These are phyloP conservation scores for Taurulus bubalis DNA, from an alignment of 2,113 vertebrate genomes.

Conservation along the genomic window DNA sequence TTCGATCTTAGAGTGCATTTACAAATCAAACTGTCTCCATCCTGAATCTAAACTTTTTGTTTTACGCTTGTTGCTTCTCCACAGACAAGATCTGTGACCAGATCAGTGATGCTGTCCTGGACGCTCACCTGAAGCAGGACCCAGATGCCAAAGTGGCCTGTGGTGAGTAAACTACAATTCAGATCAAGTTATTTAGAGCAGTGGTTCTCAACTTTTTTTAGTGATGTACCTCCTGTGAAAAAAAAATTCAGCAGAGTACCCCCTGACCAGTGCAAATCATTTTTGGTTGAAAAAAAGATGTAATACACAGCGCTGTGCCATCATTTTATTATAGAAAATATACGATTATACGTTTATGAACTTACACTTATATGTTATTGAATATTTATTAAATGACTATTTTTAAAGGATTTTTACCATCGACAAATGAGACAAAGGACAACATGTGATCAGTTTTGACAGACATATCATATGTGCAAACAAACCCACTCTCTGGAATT, in stretches of 20 bases:
- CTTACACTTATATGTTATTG: too few relatives aligned
- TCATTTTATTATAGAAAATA: too few relatives aligned
- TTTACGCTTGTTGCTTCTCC: constrained; percentile 37
- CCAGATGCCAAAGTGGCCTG: constrained; percentile 97
- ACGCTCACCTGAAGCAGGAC: constrained; percentile 94
- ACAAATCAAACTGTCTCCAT: not conserved
- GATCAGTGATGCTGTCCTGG: constrained; percentile 96
- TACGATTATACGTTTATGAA: too few relatives aligned
- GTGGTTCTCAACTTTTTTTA: too few relatives aligned
- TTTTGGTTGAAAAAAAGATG: too few relatives aligned
- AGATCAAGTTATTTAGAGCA: not conserved
- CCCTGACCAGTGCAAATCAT: too few relatives aligned
- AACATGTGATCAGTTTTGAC: not conserved
- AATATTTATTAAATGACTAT: too few relatives aligned
- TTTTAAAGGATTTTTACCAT: too few relatives aligned
- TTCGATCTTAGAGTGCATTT: too few relatives aligned
- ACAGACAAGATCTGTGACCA: constrained; percentile 98
- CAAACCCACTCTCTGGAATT: constrained; percentile 6
- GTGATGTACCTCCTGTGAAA: too few relatives aligned
- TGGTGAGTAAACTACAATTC: constrained; percentile 81
- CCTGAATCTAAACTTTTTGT: not conserved
- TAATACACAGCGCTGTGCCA: too few relatives aligned
- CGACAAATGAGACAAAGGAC: not conserved
- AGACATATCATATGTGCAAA: not conserved
- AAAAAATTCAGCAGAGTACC: too few relatives aligned